A percentile compares a stretch with the other conserved stretches of the same genome.
These are phyloP conservation scores for Synanthedon tipuliformis DNA, from an alignment of 2,888 invertebrate species.

Conservation along the genomic window DNA sequence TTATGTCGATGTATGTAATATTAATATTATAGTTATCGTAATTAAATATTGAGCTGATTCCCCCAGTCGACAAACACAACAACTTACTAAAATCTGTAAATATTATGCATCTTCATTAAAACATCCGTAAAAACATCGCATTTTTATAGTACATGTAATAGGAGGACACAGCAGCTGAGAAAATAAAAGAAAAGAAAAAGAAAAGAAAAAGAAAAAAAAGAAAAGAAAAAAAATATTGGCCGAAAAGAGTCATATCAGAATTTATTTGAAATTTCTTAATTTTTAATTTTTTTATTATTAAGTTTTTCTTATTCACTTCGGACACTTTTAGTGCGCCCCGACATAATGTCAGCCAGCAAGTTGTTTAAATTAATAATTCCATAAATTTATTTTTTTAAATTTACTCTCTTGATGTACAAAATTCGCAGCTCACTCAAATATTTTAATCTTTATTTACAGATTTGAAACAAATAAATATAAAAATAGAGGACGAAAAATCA, in stretches of 20 bases:
- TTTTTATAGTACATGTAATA: too few species aligned
- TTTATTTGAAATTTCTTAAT: too few species aligned
- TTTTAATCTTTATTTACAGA: slow-evolving; percentile 23
- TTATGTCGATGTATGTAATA: background rate
- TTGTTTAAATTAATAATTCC: background rate
- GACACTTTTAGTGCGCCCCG: too few species aligned
- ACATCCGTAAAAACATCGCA: background rate
- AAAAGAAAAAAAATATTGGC: too few species aligned
- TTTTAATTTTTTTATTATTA: background rate
- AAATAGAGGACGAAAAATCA: slow-evolving; percentile 38
- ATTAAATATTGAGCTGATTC: background rate
- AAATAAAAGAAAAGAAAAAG: too few species aligned
- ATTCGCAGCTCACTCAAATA: too few species aligned
- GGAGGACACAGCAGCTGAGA: too few species aligned
- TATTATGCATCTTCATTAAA: background rate
- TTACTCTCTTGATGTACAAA: background rate
- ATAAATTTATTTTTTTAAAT: background rate
- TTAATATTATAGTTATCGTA: background rate
- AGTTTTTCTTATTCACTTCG: too few species aligned
- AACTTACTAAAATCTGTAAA: background rate
- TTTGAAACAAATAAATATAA: slow-evolving; percentile 38
- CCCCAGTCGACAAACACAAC: too few species aligned
- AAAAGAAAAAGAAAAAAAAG: too few species aligned
- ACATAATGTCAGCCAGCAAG: background rate
- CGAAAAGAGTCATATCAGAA: too few species aligned